These are phyloP conservation scores for Odontophorus gujanensis DNA, from an alignment of 2,113 vertebrate genomes.

Conservation along the genomic window DNA sequence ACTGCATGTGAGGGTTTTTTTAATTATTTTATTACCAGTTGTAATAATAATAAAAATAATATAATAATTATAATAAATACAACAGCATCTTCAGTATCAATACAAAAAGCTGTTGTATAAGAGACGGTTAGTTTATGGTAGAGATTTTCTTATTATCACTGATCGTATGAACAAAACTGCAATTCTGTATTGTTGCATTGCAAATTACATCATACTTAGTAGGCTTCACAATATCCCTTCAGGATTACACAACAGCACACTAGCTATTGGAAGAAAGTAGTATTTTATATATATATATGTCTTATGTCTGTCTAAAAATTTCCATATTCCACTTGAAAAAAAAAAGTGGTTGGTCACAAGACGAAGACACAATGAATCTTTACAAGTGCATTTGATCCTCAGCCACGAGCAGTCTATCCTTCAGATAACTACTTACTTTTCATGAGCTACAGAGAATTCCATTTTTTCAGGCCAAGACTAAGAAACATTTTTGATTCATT, in stretches of 20 bases:
- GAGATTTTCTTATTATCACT: not conserved
- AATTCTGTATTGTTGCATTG: not conserved
- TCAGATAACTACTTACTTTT: not conserved
- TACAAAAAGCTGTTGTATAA: not conserved
- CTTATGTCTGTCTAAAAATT: not conserved
- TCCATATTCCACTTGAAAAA: not conserved
- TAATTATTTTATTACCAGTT: not conserved
- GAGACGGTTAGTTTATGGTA: not conserved
- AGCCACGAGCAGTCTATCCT: not conserved
- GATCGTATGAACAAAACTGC: conserved; percentile 33
- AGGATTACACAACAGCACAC: not conserved
- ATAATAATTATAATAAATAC: not conserved
- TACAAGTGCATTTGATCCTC: not conserved
- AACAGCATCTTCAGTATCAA: not conserved
- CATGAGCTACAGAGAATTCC: not conserved
- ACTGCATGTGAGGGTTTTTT: not conserved
- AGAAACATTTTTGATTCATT: not conserved
- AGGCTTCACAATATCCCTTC: not conserved
- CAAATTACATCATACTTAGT: not conserved
- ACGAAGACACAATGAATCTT: not conserved
- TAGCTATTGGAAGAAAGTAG: not conserved
- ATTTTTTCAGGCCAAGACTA: not conserved
- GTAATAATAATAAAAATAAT: not conserved
- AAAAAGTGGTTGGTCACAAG: not conserved
- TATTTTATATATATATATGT: not conserved